Percentiles rank a stretch among this genome's conserved stretches.
Evolutionary conservation across 2,888 invertebrate species (phyloP).

Genomic region (Gnatocerus cornutus): DNA sequence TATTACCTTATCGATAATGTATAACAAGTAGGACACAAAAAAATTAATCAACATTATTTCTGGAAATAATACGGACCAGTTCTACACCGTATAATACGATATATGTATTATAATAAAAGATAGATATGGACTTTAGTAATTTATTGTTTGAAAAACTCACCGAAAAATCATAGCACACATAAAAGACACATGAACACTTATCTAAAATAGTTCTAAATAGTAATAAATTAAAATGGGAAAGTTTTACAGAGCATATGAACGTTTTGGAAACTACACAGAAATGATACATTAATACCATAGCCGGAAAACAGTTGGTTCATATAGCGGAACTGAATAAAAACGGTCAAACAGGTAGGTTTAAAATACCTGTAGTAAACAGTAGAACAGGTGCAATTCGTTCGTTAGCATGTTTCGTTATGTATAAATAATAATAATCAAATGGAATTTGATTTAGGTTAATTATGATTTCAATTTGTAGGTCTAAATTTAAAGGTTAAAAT

Average conservation of each 20-base stretch:
- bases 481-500: too few species aligned
- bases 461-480: too few species aligned
- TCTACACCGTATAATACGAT: too few species aligned
- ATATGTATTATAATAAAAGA: too few species aligned
- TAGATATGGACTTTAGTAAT: too few species aligned
- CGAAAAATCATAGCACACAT: slow-evolving; percentile 34
- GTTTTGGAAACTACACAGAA: slow-evolving; percentile 42
- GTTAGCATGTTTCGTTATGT: background rate
- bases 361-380: slow-evolving; percentile 13
- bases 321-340: slow-evolving; percentile 31
- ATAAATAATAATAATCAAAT: background rate
- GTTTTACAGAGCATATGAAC: slow-evolving; percentile 29
- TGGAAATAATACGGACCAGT: too few species aligned
- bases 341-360: slow-evolving; percentile 30
- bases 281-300: slow-evolving; percentile 22
- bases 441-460: too few species aligned
- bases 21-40: background rate
- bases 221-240: background rate
- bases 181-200: slow-evolving; percentile 9
- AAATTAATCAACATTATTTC: background rate
- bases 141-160: slow-evolving; percentile 25
- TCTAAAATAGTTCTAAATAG: slow-evolving; percentile 3
- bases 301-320: slow-evolving; percentile 35
- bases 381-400: slow-evolving; percentile 11
- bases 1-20: slow-evolving; percentile 15